Base-by-base conservation (phyloP, 2,113 vertebrate species). In the Ondatra zibethicus region DNA sequence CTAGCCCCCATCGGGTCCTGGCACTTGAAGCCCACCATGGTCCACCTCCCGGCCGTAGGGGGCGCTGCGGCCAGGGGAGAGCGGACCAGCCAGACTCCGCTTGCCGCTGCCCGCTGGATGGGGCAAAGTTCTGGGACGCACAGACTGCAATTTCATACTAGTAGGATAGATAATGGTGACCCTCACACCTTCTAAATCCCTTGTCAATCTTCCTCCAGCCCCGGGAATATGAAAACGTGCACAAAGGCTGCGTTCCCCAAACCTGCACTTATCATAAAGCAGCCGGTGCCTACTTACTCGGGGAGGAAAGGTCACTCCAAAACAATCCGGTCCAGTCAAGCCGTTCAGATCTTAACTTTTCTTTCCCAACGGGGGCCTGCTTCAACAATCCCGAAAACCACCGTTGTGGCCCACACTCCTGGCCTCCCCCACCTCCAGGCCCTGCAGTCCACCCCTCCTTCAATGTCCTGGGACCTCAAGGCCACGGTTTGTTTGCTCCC, bases 31-130 rank as follows among this genome's bases (percentile, higher is more conserved):
- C 73, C 36, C 9, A 1, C 63, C 25, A 0, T 39, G 19, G 90
- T 36, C 65, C 68, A 92, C 75, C 29, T 92, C 77, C 58, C 0
- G 1, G 50, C 63, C 13, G 1, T 73, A 97, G 95, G 93, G 85
- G 96, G 78, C 76, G 94, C 94, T 90, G 92, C 84, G 17, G 39
- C 39, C 23, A 21, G 80, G 50, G 36, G 0, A 0, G 19, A 76
- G 86, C 1, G 7, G n/a, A 68, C n/a, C 11, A 3, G 9, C 2
- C 0, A 17, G 29, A 47, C 13, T 9, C 0, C 0, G 61, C 27
- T 39, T 45, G 86, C 86, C 39, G 68, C 89, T 72, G 78, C 23
- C 2, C 21, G 21, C 1, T 0, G 68, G 16, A 80, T 21, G 19
- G 29, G 84, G 47, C 3, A 27, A 72, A n/a, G 68, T 91, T n/a